A percentile compares a stretch with the other conserved stretches of the same genome.
phyloP scores from a whole-genome alignment of 2,797 vertebrate genomes.

The Neosilurus mollespiculum region DNA sequence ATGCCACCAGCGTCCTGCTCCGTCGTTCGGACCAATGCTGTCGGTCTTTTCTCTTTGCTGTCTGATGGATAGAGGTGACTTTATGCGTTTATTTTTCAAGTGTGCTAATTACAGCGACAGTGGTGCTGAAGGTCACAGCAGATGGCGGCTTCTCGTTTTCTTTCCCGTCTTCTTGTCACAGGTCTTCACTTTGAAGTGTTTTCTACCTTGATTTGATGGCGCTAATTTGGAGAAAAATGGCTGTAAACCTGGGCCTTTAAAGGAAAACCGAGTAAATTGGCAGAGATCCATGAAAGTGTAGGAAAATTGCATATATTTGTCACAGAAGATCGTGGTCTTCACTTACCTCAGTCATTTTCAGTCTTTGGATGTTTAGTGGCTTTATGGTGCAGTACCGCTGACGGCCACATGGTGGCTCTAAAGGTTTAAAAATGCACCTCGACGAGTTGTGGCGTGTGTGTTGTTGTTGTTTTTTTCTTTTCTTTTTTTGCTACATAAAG shows the following conservation, averaged over 20 bases:
- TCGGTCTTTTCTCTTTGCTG: conserved; percentile 56
- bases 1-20: conserved; percentile 60
- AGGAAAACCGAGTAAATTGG: conserved; percentile 58
- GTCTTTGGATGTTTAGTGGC: conserved; percentile 34
- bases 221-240: conserved; percentile 62
- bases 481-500: neutral
- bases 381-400: conserved; percentile 38
- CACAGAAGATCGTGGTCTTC: conserved; percentile 39
- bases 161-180: neutral
- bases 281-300: neutral
- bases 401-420: conserved; percentile 80
- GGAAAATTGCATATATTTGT: conserved; percentile 22
- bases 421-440: conserved; percentile 68
- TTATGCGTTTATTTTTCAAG: conserved; percentile 53
- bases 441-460: neutral
- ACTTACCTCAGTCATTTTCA: conserved; percentile 26
- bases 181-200: conserved; percentile 3
- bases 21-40: conserved; percentile 63
- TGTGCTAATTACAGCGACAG: conserved; percentile 70
- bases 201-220: conserved; percentile 48
- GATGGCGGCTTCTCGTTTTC: neutral
- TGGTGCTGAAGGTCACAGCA: conserved; percentile 70
- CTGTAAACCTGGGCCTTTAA: neutral
- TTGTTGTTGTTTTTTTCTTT: no score
- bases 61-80: conserved; percentile 57